These are phyloP conservation scores for Cyprinella venusta DNA, from an alignment of 2,797 vertebrate genomes.

Conservation along the genomic window DNA sequence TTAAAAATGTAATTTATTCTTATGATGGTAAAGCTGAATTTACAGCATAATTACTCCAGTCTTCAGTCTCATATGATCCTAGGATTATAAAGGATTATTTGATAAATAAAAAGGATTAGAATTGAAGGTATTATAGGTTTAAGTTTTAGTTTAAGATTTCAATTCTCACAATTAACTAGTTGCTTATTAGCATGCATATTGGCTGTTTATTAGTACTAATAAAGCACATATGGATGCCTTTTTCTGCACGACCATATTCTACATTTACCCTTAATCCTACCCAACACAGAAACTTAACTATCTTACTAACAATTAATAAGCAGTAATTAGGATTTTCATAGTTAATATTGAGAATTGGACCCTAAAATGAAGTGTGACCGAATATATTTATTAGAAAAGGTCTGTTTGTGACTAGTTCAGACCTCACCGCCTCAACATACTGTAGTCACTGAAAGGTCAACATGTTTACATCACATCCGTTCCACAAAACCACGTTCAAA, in stretches of 20 bases:
- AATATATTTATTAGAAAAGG: not conserved
- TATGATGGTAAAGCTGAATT: not conserved
- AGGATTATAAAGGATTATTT: not conserved
- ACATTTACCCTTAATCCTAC: too few relatives aligned
- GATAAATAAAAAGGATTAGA: not conserved
- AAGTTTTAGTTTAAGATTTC: too few relatives aligned
- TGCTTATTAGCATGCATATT: too few relatives aligned
- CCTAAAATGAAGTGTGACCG: too few relatives aligned
- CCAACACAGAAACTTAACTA: too few relatives aligned
- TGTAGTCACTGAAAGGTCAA: not conserved
- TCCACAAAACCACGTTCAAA: not conserved
- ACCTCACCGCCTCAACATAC: not conserved
- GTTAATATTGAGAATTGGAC: too few relatives aligned
- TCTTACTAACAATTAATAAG: not conserved
- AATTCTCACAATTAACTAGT: too few relatives aligned
- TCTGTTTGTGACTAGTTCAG: not conserved
- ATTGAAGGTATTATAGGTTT: too few relatives aligned
- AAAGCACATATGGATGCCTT: too few relatives aligned
- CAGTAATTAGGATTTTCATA: not conserved
- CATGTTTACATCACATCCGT: not conserved
- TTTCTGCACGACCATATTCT: too few relatives aligned
- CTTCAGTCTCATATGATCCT: not conserved
- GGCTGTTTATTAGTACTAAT: too few relatives aligned
- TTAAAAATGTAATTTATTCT: not conserved
- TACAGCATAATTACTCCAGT: not conserved